Conservation (phyloP, 37 sponge, comb jelly and placozoan species). For the Oopsacas minuta region DNA sequence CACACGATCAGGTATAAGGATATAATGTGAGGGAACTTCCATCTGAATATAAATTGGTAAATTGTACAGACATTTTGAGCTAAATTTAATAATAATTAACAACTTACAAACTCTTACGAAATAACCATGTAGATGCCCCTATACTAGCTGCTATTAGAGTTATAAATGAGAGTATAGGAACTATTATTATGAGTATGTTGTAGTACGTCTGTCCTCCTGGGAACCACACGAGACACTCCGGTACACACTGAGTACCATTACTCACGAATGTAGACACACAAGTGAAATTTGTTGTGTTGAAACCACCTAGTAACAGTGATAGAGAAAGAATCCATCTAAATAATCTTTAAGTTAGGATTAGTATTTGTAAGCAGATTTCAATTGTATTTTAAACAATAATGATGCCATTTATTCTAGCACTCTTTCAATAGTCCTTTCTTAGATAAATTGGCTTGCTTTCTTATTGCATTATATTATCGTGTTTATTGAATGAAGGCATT, state of each 20-base stretch:
- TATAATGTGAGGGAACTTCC: background rate
- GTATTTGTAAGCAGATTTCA: too few species aligned
- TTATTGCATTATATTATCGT: too few species aligned
- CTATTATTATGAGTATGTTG: background rate
- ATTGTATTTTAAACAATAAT: too few species aligned
- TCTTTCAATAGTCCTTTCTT: too few species aligned
- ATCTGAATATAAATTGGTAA: background rate
- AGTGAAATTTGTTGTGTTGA: background rate
- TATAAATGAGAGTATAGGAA: background rate
- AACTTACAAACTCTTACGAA: background rate
- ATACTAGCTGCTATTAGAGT: background rate
- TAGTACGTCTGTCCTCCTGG: background rate
- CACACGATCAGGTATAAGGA: constrained; percentile 8
- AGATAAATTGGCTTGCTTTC: too few species aligned
- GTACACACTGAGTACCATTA: constrained; percentile 7
- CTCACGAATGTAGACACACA: background rate
- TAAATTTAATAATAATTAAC: background rate
- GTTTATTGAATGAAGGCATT: too few species aligned
- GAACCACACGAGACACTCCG: background rate
- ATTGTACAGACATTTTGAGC: background rate
- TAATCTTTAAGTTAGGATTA: too few species aligned
- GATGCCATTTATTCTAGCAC: too few species aligned
- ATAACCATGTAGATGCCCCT: background rate
- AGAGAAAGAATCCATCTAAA: too few species aligned
- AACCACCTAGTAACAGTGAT: background rate